These are phyloP conservation scores for Trochalopteron elliotii DNA, from an alignment of 2,113 vertebrate genomes.

Conservation along the genomic window DNA sequence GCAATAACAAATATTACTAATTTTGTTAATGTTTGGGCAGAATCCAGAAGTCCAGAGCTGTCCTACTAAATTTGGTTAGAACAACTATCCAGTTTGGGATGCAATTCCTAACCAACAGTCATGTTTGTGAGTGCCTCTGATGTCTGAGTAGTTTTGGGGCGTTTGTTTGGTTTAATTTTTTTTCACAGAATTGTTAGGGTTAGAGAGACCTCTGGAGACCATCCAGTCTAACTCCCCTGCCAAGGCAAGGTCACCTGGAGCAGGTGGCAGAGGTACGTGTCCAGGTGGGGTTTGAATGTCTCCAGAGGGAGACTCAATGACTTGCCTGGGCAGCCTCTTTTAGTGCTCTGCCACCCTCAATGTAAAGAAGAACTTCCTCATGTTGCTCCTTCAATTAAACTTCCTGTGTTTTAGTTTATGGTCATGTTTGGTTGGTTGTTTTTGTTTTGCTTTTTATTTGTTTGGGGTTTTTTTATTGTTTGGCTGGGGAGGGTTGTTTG, in stretches of 20 bases:
- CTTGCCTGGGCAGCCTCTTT: background rate
- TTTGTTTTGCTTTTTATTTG: background rate
- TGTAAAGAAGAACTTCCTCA: background rate
- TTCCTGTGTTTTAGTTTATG: background rate
- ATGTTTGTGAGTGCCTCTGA: background rate
- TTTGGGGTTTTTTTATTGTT: background rate
- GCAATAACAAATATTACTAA: background rate
- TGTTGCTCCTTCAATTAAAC: fast-evolving
- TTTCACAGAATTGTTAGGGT: background rate
- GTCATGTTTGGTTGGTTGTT: background rate
- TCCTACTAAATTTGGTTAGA: background rate
- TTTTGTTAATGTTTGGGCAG: background rate
- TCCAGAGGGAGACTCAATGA: background rate
- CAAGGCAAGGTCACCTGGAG: background rate
- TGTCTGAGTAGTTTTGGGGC: background rate
- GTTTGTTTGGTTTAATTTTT: background rate
- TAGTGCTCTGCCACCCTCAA: background rate
- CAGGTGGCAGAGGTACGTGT: background rate
- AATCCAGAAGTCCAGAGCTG: background rate
- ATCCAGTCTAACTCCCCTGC: background rate
- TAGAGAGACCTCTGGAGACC: background rate
- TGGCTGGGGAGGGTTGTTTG: background rate
- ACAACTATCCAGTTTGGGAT: background rate
- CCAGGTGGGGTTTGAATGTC: background rate
- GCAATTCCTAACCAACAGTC: background rate